Evolutionary conservation across 2,113 vertebrate genomes (phyloP), one percentile per base, ranked within the genome.

Genomic region (Protomyctophum bolini): DNA sequence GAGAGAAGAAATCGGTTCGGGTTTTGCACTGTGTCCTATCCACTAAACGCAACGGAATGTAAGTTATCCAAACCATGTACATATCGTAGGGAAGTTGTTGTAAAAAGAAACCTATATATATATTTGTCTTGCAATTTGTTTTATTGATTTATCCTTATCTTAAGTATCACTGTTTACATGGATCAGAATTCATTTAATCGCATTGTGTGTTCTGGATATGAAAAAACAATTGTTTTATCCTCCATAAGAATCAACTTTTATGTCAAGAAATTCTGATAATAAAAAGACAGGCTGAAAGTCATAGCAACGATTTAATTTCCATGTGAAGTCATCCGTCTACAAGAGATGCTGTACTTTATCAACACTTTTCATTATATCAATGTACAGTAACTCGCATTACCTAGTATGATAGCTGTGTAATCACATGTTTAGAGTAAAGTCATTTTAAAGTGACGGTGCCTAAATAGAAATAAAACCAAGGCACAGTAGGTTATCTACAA

Each of bases 161-260:
- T 70, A 82, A 73, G 68, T 72, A 63, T 76, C 47, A 67, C 11
- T 75, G 75, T 85, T 85, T 84, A 68, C 73, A 67, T 73, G 21
- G 62, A 82, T 81, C 55, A 73, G 80, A 76, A 83, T 82, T 59
- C 10, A 55, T 46, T 51, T 45, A 63, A 66, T 29, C 60, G 54
- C 75, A 66, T 61, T 75, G 75, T 84, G 61, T 71, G 64, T 72
- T 86, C 75, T 86, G 79, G 82, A 75, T 61, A 72, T 67, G 68
- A 68, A 57, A 79, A 70, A 84, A n/a, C 66, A 52, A 50, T 28
- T 73, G 65, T 86, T 86, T 83, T 84, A 80, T 72, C 64, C 48
- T 14, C 67, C 89, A 89, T 88, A 83, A 88, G 88, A 73, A 75
- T 59, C 49, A 47, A 46, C 58, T 33, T 49, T 6, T 56, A 2